Base-by-base conservation (phyloP, 2,113 vertebrate species). In the Okapia johnstoni region DNA sequence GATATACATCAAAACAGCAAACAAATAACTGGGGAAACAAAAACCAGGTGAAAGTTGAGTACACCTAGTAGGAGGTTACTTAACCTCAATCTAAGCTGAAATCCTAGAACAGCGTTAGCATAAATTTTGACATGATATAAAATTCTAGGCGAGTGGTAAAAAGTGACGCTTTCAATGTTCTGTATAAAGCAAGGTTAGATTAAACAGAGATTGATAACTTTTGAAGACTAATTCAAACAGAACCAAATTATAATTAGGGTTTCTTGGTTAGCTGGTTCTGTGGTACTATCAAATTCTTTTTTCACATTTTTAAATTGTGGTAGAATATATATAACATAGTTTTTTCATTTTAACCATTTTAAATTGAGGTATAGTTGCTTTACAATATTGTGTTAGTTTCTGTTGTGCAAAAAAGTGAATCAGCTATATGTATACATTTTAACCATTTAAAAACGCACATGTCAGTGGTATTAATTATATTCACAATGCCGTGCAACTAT, bases 71-170 rank as follows among this genome's bases (percentile, higher is more conserved):
- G 12, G 70, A 81, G 70, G 86, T 86, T 19, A 25, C 73, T 54
- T 97, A 48, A 88, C 79, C 92, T 96, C 92, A 52, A 17, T 66
- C 36, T 36, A 61, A 84, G 40, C 23, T 92, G 90, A 96, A 94
- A 89, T 40, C 25, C 57, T 63, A 93, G 95, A 87, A 52, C 36
- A 7, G 85, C 89, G 84, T 50, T 52, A 40, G 84, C 43, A 89
- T 52, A 73, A 33, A 86, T 86, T 96, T 52, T 86, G 95, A 97
- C 84, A 84, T n/a, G 4, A 73, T 54, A 58, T 58, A 89, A 83
- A 91, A 86, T 66, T 89, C 88, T 26, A 63, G 80, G 85, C n/a
- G 73, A 96, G 89, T 54, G 88, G 93, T 61, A 61, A 77, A 84
- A 73, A 33, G 88, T 36, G 88, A 61, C 48, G 21, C 57, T 79